phyloP scores from a whole-genome alignment of 2,113 vertebrate species.

The Hemibagrus wyckioides region DNA sequence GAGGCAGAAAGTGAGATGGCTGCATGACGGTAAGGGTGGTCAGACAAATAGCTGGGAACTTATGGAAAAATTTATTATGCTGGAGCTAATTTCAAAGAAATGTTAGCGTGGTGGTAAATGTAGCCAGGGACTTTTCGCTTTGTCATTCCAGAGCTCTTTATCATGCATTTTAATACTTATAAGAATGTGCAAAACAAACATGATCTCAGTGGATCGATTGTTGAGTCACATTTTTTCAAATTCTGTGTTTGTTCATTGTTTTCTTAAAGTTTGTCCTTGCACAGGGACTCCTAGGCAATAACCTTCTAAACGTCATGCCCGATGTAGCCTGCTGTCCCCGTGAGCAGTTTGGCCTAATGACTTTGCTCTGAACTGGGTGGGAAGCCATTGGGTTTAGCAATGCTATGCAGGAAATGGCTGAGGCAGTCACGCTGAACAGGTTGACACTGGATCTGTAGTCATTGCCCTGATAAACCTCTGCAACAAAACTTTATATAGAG shows the following conservation, averaged over 20 bases:
- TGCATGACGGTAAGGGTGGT: slow-evolving; percentile 16
- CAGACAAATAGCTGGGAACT: neutral
- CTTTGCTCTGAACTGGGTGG: slow-evolving; percentile 68
- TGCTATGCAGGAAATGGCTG: slow-evolving; percentile 65
- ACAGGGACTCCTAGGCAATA: slow-evolving; percentile 64
- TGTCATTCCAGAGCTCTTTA: neutral
- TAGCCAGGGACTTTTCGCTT: neutral
- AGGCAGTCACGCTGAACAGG: slow-evolving; percentile 65
- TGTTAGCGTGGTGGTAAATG: neutral
- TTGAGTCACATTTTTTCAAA: neutral
- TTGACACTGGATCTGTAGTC: slow-evolving; percentile 63
- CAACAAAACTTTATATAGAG: slow-evolving; percentile 19
- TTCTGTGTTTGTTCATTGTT: slow-evolving; percentile 22
- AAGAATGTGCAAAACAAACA: slow-evolving; percentile 7
- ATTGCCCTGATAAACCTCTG: slow-evolving; percentile 50
- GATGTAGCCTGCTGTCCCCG: slow-evolving; percentile 72
- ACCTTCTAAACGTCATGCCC: slow-evolving; percentile 66
- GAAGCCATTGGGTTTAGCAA: slow-evolving; percentile 58
- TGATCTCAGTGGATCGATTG: neutral
- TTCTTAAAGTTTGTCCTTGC: slow-evolving; percentile 68
- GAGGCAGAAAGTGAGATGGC: slow-evolving; percentile 9
- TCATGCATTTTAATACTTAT: neutral
- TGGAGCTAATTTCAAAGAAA: neutral
- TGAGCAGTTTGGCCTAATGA: slow-evolving; percentile 77
- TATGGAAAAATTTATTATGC: neutral